Conservation (phyloP, 2,113 vertebrate species). For the Meles meles region DNA sequence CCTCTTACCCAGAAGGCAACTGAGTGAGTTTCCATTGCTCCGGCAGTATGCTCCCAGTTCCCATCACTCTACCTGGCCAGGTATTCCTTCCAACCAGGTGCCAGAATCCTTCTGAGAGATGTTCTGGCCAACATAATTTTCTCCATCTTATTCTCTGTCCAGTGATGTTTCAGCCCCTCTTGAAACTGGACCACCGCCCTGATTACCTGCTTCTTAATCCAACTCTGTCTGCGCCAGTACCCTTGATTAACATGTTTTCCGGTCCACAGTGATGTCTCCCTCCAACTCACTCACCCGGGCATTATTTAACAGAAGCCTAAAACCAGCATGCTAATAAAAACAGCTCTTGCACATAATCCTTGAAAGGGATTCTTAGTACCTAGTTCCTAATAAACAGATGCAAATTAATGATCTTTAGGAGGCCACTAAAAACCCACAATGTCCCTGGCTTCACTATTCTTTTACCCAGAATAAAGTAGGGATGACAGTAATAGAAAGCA, state of each 20-base stretch:
- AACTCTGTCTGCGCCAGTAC: not conserved
- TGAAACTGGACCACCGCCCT: constrained; percentile 22
- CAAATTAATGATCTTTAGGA: constrained; percentile 21
- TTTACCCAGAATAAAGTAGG: not conserved
- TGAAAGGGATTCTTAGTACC: constrained; percentile 41
- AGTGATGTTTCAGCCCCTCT: not conserved
- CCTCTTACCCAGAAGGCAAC: not conserved
- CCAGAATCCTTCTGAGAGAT: not conserved
- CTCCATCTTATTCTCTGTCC: not conserved
- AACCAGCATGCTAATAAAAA: constrained; percentile 26
- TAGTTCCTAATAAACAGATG: constrained; percentile 28
- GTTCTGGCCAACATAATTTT: not conserved
- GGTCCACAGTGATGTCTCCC: not conserved
- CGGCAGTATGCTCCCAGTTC: fast-evolving
- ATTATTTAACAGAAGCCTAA: constrained; percentile 52
- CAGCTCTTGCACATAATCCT: constrained; percentile 43
- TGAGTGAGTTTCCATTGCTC: not conserved
- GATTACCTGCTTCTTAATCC: not conserved
- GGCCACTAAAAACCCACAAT: not conserved
- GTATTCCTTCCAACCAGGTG: not conserved
- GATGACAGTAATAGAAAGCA: not conserved
- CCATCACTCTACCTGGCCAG: no score
- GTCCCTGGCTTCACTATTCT: not conserved
- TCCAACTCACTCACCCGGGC: not conserved
- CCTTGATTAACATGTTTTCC: not conserved